Evolutionary conservation across 2,113 vertebrate genomes (phyloP).

Genomic region (Epinephelus moara): DNA sequence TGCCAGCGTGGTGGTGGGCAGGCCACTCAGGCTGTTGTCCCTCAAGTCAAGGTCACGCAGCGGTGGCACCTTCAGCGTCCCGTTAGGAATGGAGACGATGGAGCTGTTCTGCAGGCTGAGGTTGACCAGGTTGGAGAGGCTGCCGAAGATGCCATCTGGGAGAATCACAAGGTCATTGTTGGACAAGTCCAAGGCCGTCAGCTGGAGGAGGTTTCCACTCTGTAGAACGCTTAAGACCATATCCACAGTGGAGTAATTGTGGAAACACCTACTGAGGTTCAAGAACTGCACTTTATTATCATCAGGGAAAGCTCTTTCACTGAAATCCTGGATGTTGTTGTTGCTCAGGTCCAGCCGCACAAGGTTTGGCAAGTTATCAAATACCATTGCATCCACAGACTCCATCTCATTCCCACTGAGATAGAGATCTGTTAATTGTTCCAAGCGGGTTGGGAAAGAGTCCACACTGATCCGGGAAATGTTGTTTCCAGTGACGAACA

Average conservation of each 20-base stretch:
- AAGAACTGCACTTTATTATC: slow-evolving; percentile 85
- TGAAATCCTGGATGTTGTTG: slow-evolving; percentile 86
- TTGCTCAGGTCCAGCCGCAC: slow-evolving; percentile 90
- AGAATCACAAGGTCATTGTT: slow-evolving; percentile 88
- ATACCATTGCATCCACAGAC: slow-evolving; percentile 83
- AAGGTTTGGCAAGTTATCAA: slow-evolving; percentile 88
- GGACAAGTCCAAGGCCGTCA: slow-evolving; percentile 88
- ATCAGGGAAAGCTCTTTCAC: slow-evolving; percentile 81
- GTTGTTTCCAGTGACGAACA: slow-evolving; percentile 89
- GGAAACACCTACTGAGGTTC: slow-evolving; percentile 77
- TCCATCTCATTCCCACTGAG: slow-evolving; percentile 88
- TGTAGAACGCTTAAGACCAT: slow-evolving; percentile 77
- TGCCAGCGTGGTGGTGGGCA: slow-evolving; percentile 80
- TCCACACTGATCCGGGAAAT: slow-evolving; percentile 80
- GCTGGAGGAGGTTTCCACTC: slow-evolving; percentile 71
- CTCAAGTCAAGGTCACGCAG: slow-evolving; percentile 90
- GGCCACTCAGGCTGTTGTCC: slow-evolving; percentile 86
- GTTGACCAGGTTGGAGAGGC: slow-evolving; percentile 81
- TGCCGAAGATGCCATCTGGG: slow-evolving; percentile 78
- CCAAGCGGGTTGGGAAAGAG: slow-evolving; percentile 86
- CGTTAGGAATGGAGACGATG: slow-evolving; percentile 84
- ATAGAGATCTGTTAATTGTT: slow-evolving; percentile 87
- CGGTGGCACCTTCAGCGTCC: slow-evolving; percentile 81
- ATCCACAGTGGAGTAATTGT: slow-evolving; percentile 68
- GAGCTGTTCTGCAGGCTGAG: slow-evolving; percentile 92